Evolutionary conservation across 2,888 invertebrate species (phyloP).

Genomic region (Lampropteryx suffumata): DNA sequence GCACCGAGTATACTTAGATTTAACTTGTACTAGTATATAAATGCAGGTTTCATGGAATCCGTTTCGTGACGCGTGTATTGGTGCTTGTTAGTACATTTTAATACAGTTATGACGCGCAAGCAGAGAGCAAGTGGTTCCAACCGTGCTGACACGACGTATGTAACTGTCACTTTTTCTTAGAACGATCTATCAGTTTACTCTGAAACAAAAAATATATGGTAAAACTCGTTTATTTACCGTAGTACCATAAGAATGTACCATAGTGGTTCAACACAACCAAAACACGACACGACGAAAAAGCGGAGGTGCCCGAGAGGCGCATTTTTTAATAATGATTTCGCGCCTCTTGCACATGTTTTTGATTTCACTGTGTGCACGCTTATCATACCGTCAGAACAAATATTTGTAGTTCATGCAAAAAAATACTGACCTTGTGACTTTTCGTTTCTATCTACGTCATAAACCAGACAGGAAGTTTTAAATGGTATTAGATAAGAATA

Average conservation of each 20-base stretch:
- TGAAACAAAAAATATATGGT: slow-evolving; percentile 39
- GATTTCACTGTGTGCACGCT: background rate
- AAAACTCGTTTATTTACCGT: background rate
- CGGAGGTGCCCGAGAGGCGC: no score
- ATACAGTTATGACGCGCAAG: slow-evolving; percentile 29
- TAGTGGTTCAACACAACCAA: no score
- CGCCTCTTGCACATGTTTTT: no score
- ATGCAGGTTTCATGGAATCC: background rate
- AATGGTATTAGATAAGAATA: no score
- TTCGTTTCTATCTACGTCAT: background rate
- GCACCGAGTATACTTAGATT: slow-evolving; percentile 7
- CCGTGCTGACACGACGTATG: slow-evolving; percentile 10
- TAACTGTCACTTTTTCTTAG: slow-evolving; percentile 66
- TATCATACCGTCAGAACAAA: slow-evolving; percentile 8
- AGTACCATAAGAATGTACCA: no score
- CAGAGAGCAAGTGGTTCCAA: slow-evolving; percentile 31
- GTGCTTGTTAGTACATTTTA: slow-evolving; percentile 20
- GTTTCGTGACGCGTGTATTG: background rate
- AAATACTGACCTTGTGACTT: slow-evolving; percentile 2
- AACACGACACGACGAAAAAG: no score
- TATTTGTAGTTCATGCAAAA: slow-evolving; percentile 5
- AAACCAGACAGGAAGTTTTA: no score
- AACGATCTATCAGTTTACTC: slow-evolving; percentile 56
- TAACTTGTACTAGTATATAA: no score
- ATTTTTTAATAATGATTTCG: no score